Base-by-base conservation (phyloP, 2,113 vertebrate genomes). In the Centropus unirufus region DNA sequence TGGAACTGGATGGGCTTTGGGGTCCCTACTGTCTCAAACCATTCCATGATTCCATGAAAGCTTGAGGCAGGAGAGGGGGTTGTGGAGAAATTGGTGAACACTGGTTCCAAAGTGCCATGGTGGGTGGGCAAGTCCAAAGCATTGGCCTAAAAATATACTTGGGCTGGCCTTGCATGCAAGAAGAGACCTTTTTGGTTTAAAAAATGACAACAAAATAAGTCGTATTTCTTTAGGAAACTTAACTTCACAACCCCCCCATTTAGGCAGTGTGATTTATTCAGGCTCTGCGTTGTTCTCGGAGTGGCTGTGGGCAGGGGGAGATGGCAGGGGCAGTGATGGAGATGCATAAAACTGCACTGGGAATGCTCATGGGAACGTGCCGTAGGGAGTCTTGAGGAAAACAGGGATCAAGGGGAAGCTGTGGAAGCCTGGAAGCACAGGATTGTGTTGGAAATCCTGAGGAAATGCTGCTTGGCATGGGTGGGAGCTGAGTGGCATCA, bases 401-500 rank as follows among this genome's bases (percentile, higher is more conserved):
- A 36, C 20, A 24, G 20, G 51, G 44, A 12, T 8, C 1, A 1
- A 6, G 23, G 39, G 12, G 15, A 59, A 59, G 2, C 17, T 51
- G 14, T 54, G 57, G 8, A 21, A 30, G 27, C 22, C 57, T 85
- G 88, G 29, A 63, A 70, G 26, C 49, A 58, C 39, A 34, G 40
- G 29, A 16, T 23, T 59, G 39, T 1, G 0, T 34, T 73, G 27
- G 34, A 34, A 32, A 64, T 8, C 59, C 9, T 27, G 36, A 64
- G 27, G 14, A 63, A 42, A 27, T 23, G 8, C 81, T 73, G 15
- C 36, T 13, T 34, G 30, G 34, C 10, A 24, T 40, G 2, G 1
- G 12, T 24, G 36, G 36, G 74, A 62, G 16, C 0, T 3, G 74
- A 55, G 14, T 0, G 4, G 46, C 30, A 0, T 54, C 0, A 0